Evolutionary conservation across 1,140 invertebrate species (phyloP).

Genomic region (Mercenaria mercenaria): DNA sequence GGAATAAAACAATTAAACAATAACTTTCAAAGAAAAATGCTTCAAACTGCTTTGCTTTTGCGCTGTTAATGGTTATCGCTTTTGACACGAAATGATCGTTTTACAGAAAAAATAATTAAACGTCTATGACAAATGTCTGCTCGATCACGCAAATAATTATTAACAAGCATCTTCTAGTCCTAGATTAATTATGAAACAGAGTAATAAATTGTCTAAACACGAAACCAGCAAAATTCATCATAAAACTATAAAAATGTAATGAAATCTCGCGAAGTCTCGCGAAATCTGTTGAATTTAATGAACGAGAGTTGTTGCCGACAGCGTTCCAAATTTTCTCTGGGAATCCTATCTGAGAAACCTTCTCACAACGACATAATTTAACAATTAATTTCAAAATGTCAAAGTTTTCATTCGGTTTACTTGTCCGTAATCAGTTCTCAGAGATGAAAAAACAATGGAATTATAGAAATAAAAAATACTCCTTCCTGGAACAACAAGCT

Average conservation of each 20-base stretch:
- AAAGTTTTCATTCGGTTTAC: conserved; percentile 10
- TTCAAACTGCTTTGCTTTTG: too few species aligned
- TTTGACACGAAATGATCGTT: neutral
- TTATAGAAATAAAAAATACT: neutral
- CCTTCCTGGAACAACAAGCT: neutral
- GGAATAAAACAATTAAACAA: too few species aligned
- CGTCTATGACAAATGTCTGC: neutral
- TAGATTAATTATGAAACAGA: conserved; percentile 30
- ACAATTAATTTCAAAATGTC: conserved; percentile 33
- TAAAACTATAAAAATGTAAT: conserved; percentile 50
- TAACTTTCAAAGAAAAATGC: too few species aligned
- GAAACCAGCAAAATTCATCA: conserved; percentile 57
- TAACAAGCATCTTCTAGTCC: neutral
- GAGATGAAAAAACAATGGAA: neutral
- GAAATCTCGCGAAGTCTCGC: conserved; percentile 3
- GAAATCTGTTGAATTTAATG: conserved; percentile 1
- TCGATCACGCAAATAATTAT: neutral
- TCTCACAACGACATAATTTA: conserved; percentile 3
- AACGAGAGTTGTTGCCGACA: neutral
- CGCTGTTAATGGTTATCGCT: neutral
- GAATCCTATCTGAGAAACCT: neutral
- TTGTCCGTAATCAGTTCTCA: neutral
- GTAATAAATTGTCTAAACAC: conserved; percentile 35
- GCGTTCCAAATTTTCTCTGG: conserved; percentile 13
- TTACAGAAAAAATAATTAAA: neutral